Evolutionary conservation across 2,113 vertebrate species (phyloP).

Genomic region (Abramis brama): DNA sequence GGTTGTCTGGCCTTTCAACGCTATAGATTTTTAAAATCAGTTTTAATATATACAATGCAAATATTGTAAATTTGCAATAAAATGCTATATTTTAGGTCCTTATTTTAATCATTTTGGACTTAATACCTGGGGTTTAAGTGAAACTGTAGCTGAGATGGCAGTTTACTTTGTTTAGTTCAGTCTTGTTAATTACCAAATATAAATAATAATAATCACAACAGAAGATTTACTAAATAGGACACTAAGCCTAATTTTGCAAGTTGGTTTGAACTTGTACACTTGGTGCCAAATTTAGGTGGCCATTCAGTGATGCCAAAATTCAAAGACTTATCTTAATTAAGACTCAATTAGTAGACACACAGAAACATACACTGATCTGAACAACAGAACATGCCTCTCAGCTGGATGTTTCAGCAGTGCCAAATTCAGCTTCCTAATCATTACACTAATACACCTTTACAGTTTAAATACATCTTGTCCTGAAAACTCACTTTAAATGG

Average conservation of each 20-base stretch:
- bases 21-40: too few species aligned
- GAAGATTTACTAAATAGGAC: background rate
- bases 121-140: background rate
- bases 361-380: background rate
- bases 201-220: background rate
- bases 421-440: background rate
- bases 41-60: background rate
- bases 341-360: background rate
- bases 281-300: background rate
- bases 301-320: background rate
- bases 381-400: background rate
- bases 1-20: background rate
- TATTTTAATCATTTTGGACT: background rate
- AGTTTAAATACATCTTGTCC: background rate
- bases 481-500: too few species aligned
- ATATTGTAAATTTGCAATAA: background rate
- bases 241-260: background rate
- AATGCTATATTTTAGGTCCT: background rate
- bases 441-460: background rate
- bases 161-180: background rate
- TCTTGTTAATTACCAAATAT: background rate
- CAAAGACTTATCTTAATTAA: constrained; percentile 23
- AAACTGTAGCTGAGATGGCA: background rate
- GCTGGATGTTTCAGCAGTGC: background rate
- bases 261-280: background rate